A percentile compares a stretch with the other conserved stretches of the same genome.
phyloP scores from a whole-genome alignment of 1,140 invertebrate species.

The Cotesia chilonis region DNA sequence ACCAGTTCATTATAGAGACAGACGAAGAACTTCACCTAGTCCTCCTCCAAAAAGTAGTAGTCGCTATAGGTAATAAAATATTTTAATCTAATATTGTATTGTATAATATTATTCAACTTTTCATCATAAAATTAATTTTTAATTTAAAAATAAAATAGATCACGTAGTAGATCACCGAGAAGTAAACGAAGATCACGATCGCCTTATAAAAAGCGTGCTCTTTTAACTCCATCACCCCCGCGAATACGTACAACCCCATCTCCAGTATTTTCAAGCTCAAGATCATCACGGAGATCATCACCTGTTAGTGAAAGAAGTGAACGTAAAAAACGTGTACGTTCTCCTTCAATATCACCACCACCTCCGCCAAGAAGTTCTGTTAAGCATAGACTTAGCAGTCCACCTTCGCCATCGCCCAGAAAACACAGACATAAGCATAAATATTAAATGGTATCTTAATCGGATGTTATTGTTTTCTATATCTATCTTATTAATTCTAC shows the following conservation, averaged over 20 bases:
- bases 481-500: not conserved
- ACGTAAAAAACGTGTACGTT: slow-evolving; percentile 56
- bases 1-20: slow-evolving; percentile 58
- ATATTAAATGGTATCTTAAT: slow-evolving; percentile 51
- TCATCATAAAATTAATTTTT: slow-evolving; percentile 30
- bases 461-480: slow-evolving; percentile 17
- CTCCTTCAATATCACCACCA: slow-evolving; percentile 60
- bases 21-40: slow-evolving; percentile 55
- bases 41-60: slow-evolving; percentile 50
- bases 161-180: slow-evolving; percentile 62
- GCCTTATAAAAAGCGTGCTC: slow-evolving; percentile 60
- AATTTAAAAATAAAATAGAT: slow-evolving; percentile 46
- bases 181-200: slow-evolving; percentile 61
- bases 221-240: slow-evolving; percentile 62
- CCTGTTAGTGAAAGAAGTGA: slow-evolving; percentile 54
- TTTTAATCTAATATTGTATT: not conserved
- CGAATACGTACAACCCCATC: slow-evolving; percentile 62
- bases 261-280: slow-evolving; percentile 53
- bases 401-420: slow-evolving; percentile 58
- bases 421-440: slow-evolving; percentile 69
- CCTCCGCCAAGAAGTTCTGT: slow-evolving; percentile 54
- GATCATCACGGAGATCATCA: slow-evolving; percentile 56
- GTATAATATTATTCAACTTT: slow-evolving; percentile 14
- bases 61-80: slow-evolving; percentile 54
- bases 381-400: slow-evolving; percentile 58